Evolutionary conservation across 2,888 invertebrate genomes (phyloP).

Genomic region (Macrosiphum euphorbiae): DNA sequence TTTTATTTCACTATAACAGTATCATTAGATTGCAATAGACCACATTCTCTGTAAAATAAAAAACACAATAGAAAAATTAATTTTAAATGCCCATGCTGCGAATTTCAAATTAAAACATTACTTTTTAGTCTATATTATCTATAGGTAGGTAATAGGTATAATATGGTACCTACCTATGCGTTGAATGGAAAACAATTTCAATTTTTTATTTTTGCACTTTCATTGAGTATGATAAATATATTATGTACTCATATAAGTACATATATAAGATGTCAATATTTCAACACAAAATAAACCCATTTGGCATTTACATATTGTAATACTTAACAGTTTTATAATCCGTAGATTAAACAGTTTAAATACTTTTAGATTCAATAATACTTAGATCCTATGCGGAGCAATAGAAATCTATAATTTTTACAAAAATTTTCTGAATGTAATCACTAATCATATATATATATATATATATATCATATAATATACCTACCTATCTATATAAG

Average conservation of each 20-base stretch:
- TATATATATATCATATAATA: not conserved
- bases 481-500: too few relatives aligned
- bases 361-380: not conserved
- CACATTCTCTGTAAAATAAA: conserved; percentile 9
- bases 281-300: not conserved
- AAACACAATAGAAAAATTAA: conserved; percentile 28
- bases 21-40: conserved; percentile 32
- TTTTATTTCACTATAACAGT: conserved; percentile 37
- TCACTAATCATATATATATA: not conserved
- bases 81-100: conserved; percentile 24
- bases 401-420: not conserved
- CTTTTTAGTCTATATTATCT: not conserved
- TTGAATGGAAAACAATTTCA: not conserved
- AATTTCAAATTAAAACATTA: conserved; percentile 21
- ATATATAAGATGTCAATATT: not conserved
- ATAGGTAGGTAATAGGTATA: too few relatives aligned
- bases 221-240: not conserved
- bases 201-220: conserved; percentile 5
- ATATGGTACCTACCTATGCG: not conserved
- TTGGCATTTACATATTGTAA: not conserved
- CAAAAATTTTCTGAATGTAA: not conserved
- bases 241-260: not conserved
- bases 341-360: not conserved
- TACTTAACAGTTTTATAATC: not conserved
- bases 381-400: not conserved